Evolutionary conservation across 1,140 invertebrate species (phyloP), one percentile per base, ranked within the genome.

Genomic region (Mya arenaria): DNA sequence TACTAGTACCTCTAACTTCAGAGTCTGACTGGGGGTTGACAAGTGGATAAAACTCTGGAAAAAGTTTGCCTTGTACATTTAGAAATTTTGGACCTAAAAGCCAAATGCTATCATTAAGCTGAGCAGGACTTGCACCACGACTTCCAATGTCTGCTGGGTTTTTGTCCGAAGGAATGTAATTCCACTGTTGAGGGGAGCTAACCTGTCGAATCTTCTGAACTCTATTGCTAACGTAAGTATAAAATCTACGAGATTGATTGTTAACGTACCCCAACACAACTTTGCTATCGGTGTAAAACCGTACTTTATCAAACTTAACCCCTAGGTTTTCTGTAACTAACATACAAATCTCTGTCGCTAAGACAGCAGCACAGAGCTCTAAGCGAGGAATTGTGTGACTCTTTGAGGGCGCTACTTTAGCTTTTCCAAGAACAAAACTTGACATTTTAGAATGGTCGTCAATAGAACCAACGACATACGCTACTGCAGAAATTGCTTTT

Each of bases 401-500:
- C 23, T 44, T 23, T 17, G n/a, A 34, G 6, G 81, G 75, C 23
- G 72, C 52, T 6, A 85, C 62, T 19, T 84, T 82, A 15, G 52
- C 17, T 30, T 83, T 80, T 10, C 78, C 80, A 0, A 83, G 0
- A 13, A 83, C 32, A 48, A 86, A 84, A 52, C 68, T 36, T 1
- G 82, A 66, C 2, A 77, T 28, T 0, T 74, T 56, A 0, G 13
- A 25, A n/a, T 66, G 66, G 4, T 62, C 36, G 23, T 55, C 4
- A 13, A 32, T 48, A 23, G 37, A 41, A 15, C 66, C 28, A 30
- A 89, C 65, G 17, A 91, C 44, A 44, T 89, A 91, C 0, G 73
- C 84, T 15, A 87, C 89, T 0, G 91, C 88, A 0, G 83, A 62
- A 69, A 85, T 90, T 0, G 88, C 90, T 19, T 65, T 28, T 55